Evolutionary conservation across 2,113 vertebrate species (phyloP), one percentile per base, ranked within the genome.

Genomic region (Myanophis thanlyinensis): DNA sequence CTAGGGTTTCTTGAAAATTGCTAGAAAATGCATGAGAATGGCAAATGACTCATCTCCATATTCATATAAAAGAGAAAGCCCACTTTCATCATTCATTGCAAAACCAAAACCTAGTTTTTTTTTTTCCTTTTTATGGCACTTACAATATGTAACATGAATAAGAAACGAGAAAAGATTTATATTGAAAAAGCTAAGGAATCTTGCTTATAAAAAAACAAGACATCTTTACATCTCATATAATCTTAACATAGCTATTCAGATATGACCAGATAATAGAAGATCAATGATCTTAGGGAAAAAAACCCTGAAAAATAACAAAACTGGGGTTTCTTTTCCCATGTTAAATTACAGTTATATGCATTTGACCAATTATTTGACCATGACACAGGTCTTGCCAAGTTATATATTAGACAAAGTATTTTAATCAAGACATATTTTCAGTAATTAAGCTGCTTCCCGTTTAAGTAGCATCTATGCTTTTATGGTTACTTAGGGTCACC

Each of bases 91-190:
- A 92, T 52, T 93, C 35, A 56, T 67, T 51, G 88, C 35, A 62
- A 95, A 95, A 89, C 48, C 73, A 89, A 47, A 51, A 51, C 35
- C 88, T 85, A 88, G 87, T 11, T 0, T 6, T 67, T 67, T 30
- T 30, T 35, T 6, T 5, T 40, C 86, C n/a, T n/a, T 93, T 89
- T 54, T 49, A 52, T 0, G 92, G 4, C 30, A 53, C 44, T 3
- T 53, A 7, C 86, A 91, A 93, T 85, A 87, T 62, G 62, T 59
- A 73, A 59, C 30, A 46, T 44, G 48, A 23, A 87, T 90, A 67
- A 93, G 92, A 93, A 91, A 90, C 59, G 56, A 48, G 12, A 90
- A 59, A 46, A 56, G 90, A 91, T 54, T n/a, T 47, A 85, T 56
- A 44, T 44, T 49, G 18, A 67, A 67, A 89, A 62, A 87, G 27